Conservation (phyloP, 92 coral and sea anemone species). For the Palythoa grandiflora region DNA sequence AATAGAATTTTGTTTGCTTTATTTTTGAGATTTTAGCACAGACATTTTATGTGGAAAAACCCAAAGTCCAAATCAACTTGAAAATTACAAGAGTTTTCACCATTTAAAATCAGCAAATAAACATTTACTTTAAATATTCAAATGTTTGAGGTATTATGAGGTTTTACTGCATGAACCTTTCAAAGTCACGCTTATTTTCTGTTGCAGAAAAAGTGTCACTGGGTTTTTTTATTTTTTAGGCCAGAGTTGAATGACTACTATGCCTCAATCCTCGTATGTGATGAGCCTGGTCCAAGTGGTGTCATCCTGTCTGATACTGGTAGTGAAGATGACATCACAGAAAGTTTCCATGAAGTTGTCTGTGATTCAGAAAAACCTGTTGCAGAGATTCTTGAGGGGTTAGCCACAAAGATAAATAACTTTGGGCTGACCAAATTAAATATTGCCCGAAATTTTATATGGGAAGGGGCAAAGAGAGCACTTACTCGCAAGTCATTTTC, state of each 20-base stretch:
- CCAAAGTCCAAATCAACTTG: conserved; percentile 14
- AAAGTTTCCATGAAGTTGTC: conserved; percentile 19
- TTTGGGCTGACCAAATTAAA: neutral
- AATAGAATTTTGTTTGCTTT: neutral
- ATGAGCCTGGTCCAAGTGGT: conserved; percentile 8
- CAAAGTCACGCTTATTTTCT: neutral
- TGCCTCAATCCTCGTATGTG: neutral
- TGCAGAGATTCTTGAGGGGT: conserved; percentile 9
- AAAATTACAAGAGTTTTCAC: neutral
- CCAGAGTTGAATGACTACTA: conserved; percentile 2
- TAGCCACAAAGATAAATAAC: neutral
- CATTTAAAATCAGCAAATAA: no score
- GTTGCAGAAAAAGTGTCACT: neutral
- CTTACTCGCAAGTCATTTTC: conserved; percentile 23
- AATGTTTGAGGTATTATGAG: neutral
- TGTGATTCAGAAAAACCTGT: conserved; percentile 9
- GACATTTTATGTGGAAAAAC: conserved; percentile 17
- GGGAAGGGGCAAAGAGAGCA: conserved; percentile 30
- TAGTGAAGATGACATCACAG: neutral
- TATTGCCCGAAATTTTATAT: conserved; percentile 23
- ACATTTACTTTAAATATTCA: no score
- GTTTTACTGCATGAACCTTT: neutral
- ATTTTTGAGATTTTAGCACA: conserved; percentile 17
- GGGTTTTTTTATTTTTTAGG: neutral
- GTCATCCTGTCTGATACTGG: conserved; percentile 10